These are phyloP conservation scores for Cheilosia pagana DNA, from an alignment of 2,888 invertebrate genomes.

Conservation along the genomic window DNA sequence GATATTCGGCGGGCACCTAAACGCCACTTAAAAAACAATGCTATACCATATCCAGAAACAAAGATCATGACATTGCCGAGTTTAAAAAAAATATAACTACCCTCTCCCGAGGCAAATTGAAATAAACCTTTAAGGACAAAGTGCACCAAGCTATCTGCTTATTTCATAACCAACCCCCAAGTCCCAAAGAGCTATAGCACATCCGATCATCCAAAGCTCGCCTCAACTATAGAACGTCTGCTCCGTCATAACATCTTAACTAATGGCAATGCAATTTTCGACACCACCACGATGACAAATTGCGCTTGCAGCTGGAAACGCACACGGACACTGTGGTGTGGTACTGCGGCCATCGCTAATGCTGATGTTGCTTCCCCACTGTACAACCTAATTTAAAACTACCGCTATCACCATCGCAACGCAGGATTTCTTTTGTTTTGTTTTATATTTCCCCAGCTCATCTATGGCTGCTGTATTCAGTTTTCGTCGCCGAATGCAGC, in stretches of 20 bases:
- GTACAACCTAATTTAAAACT: slow-evolving; percentile 63
- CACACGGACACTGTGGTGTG: slow-evolving; percentile 47
- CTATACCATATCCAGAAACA: too few species aligned
- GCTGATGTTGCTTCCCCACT: slow-evolving; percentile 24
- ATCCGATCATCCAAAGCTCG: background rate
- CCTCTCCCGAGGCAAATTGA: too few species aligned
- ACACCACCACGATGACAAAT: slow-evolving; percentile 69
- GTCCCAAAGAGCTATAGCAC: background rate
- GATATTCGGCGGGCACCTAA: too few species aligned
- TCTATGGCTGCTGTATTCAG: slow-evolving; percentile 38
- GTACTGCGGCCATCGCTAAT: slow-evolving; percentile 21
- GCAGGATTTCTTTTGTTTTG: slow-evolving; percentile 52
- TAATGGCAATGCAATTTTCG: slow-evolving; percentile 64
- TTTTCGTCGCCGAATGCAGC: slow-evolving; percentile 62
- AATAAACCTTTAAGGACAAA: too few species aligned
- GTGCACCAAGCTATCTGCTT: too few species aligned
- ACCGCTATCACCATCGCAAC: slow-evolving; percentile 57
- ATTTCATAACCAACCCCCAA: too few species aligned
- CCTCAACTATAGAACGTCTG: background rate
- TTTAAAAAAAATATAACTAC: too few species aligned
- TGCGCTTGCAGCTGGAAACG: slow-evolving; percentile 56
- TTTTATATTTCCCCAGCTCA: slow-evolving; percentile 40
- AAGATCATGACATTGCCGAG: too few species aligned
- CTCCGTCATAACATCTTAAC: slow-evolving; percentile 18
- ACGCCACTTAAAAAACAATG: too few species aligned